phyloP scores from a whole-genome alignment of 2,888 invertebrate genomes.

The Falcaria lacertinaria region DNA sequence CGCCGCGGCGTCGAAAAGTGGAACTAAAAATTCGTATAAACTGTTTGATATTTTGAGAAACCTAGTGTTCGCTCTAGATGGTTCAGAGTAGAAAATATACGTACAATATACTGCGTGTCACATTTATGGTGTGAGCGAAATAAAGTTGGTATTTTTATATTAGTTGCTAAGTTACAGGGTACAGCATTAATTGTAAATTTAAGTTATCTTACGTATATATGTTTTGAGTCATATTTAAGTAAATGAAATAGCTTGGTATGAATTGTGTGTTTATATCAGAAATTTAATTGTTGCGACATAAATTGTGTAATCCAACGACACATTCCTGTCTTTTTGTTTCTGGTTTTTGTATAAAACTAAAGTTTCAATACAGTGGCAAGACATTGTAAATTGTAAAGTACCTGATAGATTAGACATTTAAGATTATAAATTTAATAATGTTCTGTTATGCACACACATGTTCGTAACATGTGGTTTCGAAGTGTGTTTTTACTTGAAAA shows the following conservation, averaged over 20 bases:
- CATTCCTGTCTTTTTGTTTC: conserved; percentile 34
- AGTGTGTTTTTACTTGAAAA: conserved; percentile 55
- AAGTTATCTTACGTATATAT: too few relatives aligned
- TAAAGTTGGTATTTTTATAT: too few relatives aligned
- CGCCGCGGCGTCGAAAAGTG: too few relatives aligned
- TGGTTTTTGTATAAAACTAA: conserved; percentile 30
- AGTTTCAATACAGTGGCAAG: conserved; percentile 24
- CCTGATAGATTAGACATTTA: conserved; percentile 59
- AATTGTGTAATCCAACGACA: conserved; percentile 29
- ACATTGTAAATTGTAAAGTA: conserved; percentile 57
- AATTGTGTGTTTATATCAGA: conserved; percentile 48
- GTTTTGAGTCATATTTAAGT: background rate
- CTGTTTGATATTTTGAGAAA: too few relatives aligned
- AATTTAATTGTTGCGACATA: conserved; percentile 21
- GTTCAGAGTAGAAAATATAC: too few relatives aligned
- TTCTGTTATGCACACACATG: conserved; percentile 63
- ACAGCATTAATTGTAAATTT: too few relatives aligned
- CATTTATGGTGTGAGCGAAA: too few relatives aligned
- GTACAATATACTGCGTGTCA: too few relatives aligned
- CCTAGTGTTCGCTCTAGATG: too few relatives aligned
- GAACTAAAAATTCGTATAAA: too few relatives aligned
- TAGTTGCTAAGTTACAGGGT: too few relatives aligned
- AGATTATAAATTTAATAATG: conserved; percentile 30
- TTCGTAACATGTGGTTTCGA: conserved; percentile 47
- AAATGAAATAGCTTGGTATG: background rate